Evolutionary conservation across 2,113 vertebrate species (phyloP).

Genomic region (Mormoops blainvillei): DNA sequence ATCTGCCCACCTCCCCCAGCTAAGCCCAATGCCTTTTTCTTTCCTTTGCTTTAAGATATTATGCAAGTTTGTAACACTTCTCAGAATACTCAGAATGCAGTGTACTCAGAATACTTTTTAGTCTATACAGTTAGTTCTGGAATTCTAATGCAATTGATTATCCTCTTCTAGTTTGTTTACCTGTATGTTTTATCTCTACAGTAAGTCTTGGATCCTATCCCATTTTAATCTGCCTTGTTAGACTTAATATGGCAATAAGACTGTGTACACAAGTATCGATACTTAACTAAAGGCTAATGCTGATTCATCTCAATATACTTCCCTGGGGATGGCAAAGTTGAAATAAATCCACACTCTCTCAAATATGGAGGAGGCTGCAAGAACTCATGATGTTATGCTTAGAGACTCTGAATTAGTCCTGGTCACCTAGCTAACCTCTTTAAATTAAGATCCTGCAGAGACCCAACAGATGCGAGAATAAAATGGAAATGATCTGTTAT

Average conservation of each 20-base stretch:
- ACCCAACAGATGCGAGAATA: background rate
- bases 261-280: background rate
- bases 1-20: background rate
- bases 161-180: background rate
- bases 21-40: background rate
- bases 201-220: background rate
- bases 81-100: no score
- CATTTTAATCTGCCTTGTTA: background rate
- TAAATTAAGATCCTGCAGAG: background rate
- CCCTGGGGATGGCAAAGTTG: background rate
- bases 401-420: background rate
- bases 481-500: background rate
- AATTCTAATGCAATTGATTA: background rate
- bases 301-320: background rate
- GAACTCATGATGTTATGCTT: background rate
- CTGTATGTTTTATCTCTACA: background rate
- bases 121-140: background rate
- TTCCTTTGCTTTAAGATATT: conserved; percentile 23
- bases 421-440: background rate
- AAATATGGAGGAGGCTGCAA: background rate
- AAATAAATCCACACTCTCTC: background rate
- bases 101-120: background rate
- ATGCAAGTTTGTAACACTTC: background rate
- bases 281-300: background rate
- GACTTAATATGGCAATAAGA: background rate